A percentile compares a stretch with the other conserved stretches of the same genome.
phyloP scores from a whole-genome alignment of 2,113 vertebrate species.

The Poecile atricapillus region DNA sequence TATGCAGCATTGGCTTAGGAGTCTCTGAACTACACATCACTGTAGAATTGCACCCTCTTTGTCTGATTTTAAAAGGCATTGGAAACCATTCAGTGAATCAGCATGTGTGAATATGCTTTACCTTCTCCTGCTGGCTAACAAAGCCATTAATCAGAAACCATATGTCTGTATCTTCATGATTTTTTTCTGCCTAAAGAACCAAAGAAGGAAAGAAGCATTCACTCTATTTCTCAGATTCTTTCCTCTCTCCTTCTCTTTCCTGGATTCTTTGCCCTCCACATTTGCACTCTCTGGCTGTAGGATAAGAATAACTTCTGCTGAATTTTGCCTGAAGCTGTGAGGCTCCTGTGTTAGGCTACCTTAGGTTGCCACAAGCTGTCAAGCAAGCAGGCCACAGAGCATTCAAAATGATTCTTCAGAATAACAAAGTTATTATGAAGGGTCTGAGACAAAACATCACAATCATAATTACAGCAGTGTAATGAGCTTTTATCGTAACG shows the following conservation, averaged over 20 bases:
- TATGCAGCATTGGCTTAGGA: not conserved
- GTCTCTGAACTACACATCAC: not conserved
- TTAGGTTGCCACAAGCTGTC: not conserved
- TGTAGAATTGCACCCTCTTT: not conserved
- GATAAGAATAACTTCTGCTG: not conserved
- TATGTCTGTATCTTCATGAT: not conserved
- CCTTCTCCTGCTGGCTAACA: not conserved
- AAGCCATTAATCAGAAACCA: not conserved
- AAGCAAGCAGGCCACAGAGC: not conserved
- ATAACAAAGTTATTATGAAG: not conserved
- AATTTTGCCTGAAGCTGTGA: not conserved
- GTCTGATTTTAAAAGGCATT: not conserved
- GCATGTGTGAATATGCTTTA: not conserved
- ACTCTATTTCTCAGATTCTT: not conserved
- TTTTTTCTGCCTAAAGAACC: not conserved
- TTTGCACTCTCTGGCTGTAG: not conserved
- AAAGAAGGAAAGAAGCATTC: not conserved
- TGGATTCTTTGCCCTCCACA: not conserved
- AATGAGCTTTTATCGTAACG: not conserved
- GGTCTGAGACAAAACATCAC: not conserved
- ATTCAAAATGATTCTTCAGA: not conserved
- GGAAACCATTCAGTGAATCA: not conserved
- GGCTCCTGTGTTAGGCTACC: not conserved
- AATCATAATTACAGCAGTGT: not conserved
- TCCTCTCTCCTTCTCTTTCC: not conserved